phyloP scores from a whole-genome alignment of 1,140 invertebrate species.

The Spodoptera frugiperda region DNA sequence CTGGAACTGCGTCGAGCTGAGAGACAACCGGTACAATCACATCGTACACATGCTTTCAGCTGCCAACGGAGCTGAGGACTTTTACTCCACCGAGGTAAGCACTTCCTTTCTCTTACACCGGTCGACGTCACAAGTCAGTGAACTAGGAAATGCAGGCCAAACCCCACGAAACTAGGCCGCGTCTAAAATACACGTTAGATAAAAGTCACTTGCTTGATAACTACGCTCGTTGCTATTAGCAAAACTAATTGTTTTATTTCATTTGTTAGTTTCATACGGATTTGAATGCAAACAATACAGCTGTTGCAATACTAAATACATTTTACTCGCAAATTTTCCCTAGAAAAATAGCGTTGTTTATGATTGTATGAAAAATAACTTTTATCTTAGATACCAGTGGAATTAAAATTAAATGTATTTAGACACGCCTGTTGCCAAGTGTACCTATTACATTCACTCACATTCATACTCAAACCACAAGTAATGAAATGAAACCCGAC shows the following conservation, averaged over 20 bases:
- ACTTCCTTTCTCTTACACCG: conserved; percentile 30
- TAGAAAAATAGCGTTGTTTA: too few relatives aligned
- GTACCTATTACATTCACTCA: too few relatives aligned
- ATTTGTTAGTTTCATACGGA: too few relatives aligned
- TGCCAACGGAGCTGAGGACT: conserved; percentile 98
- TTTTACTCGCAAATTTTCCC: background rate
- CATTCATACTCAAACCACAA: too few relatives aligned
- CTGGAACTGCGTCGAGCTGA: conserved; percentile 97
- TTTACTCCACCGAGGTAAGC: conserved; percentile 96
- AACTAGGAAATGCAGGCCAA: conserved; percentile 37
- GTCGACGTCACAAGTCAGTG: background rate
- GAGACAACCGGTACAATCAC: conserved; percentile 98
- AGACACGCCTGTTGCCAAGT: too few relatives aligned
- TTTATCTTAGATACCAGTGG: background rate
- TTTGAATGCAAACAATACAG: too few relatives aligned
- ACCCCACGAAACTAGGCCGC: conserved; percentile 14
- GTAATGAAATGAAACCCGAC: too few relatives aligned
- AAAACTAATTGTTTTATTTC: background rate
- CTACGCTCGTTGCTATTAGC: background rate
- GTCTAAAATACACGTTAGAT: conserved; percentile 19
- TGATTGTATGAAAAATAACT: background rate
- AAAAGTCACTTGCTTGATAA: conserved; percentile 20
- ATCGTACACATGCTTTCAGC: conserved; percentile 98
- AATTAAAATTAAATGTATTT: background rate
- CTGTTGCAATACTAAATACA: too few relatives aligned